These are phyloP conservation scores for Tangara arthus DNA, from an alignment of 2,797 vertebrate species.

Conservation along the genomic window DNA sequence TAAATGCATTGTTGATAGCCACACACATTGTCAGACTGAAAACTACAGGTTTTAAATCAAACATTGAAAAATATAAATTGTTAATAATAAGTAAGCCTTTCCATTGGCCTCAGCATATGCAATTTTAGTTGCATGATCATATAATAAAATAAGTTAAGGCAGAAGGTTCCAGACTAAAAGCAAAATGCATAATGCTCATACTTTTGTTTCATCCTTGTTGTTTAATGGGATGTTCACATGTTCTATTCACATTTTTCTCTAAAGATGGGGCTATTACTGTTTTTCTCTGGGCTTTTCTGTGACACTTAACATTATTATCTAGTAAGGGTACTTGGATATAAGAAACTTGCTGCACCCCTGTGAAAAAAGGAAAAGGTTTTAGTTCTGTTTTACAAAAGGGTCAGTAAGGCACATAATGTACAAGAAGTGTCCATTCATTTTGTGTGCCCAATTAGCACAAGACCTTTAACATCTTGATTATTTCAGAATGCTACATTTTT, in stretches of 20 bases:
- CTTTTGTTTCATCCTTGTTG: not conserved
- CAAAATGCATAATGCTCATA: not conserved
- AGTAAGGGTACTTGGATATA: not conserved
- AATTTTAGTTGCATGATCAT: not conserved
- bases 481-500: not conserved
- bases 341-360: not conserved
- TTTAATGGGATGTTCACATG: not conserved
- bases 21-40: not conserved
- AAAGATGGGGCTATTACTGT: not conserved
- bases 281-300: not conserved
- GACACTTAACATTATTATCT: not conserved
- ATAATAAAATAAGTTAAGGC: not conserved
- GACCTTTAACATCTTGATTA: not conserved
- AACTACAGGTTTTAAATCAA: not conserved
- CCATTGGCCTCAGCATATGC: not conserved
- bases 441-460: not conserved
- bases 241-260: not conserved
- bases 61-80: not conserved
- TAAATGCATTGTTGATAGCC: not conserved
- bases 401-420: not conserved
- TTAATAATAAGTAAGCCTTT: not conserved
- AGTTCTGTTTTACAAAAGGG: not conserved
- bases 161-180: not conserved
- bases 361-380: not conserved
- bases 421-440: not conserved